These are phyloP conservation scores for Clarias macrocephalus DNA, from an alignment of 2,113 vertebrate species.

Conservation along the genomic window DNA sequence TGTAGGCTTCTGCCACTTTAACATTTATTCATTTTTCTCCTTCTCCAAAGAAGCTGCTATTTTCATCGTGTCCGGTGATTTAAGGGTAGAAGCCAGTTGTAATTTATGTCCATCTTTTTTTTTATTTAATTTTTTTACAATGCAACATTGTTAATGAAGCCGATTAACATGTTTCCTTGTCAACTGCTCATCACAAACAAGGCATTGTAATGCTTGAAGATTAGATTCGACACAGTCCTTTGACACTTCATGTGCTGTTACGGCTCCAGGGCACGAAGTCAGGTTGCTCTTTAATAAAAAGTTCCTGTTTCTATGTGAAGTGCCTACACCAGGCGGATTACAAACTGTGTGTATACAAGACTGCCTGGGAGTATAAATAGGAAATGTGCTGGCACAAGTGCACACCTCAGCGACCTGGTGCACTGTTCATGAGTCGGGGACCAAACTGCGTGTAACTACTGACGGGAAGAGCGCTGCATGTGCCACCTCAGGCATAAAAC, in stretches of 20 bases:
- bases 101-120: constrained; percentile 55
- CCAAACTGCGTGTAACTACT: constrained; percentile 76
- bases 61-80: constrained; percentile 58
- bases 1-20: constrained; percentile 12
- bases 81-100: constrained; percentile 49
- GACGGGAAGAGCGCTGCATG: constrained; percentile 68
- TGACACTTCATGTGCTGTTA: constrained; percentile 59
- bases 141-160: constrained; percentile 49
- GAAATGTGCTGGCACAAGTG: constrained; percentile 53
- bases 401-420: constrained; percentile 56
- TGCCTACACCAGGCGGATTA: constrained; percentile 73
- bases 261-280: constrained; percentile 65
- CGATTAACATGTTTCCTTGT: constrained; percentile 42
- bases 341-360: constrained; percentile 54
- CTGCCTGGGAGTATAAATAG: constrained; percentile 44
- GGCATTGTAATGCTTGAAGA: constrained; percentile 31
- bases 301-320: constrained; percentile 72
- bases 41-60: constrained; percentile 70
- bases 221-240: constrained; percentile 46
- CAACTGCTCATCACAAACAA: constrained; percentile 24
- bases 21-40: neutral
- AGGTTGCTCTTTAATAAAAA: constrained; percentile 62
- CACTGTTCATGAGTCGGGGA: constrained; percentile 62
- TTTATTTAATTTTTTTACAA: constrained; percentile 20
- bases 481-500: constrained; percentile 66